Conservation (phyloP, 2,888 invertebrate genomes). For the Tortrix viridana region DNA sequence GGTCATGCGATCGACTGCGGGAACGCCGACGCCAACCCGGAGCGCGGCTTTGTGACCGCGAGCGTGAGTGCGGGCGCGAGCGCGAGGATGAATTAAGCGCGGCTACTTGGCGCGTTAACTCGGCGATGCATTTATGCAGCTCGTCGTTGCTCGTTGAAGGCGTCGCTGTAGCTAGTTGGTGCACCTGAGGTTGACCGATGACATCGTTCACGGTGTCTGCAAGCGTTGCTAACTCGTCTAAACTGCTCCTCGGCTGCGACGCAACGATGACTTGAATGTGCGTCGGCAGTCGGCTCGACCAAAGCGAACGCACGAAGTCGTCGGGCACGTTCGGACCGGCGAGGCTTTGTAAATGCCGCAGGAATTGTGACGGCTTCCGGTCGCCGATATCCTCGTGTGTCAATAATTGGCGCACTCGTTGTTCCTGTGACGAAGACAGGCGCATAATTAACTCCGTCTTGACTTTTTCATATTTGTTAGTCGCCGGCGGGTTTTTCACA, state of each 20-base stretch:
- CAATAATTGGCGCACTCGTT: too few species aligned
- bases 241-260: not conserved
- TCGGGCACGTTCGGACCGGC: conserved; percentile 40
- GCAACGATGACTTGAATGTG: conserved; percentile 3
- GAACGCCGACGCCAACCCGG: too few species aligned
- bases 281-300: conserved; percentile 4
- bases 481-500: too few species aligned
- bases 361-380: conserved; percentile 42
- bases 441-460: too few species aligned
- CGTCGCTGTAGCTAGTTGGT: too few species aligned
- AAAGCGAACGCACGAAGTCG: conserved; percentile 36
- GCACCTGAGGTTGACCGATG: not conserved
- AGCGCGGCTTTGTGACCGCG: not conserved
- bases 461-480: too few species aligned
- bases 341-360: conserved; percentile 34
- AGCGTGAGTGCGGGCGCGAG: not conserved
- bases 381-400: conserved; percentile 41
- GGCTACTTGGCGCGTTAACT: not conserved
- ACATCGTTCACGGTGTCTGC: conserved; percentile 1
- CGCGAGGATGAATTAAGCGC: not conserved
- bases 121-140: not conserved
- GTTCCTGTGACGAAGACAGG: too few species aligned
- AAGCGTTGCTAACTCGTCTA: not conserved
- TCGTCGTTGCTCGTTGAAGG: too few species aligned
- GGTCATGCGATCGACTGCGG: too few species aligned